Conservation (phyloP, 2,888 invertebrate species). For the Diadromus collaris region DNA sequence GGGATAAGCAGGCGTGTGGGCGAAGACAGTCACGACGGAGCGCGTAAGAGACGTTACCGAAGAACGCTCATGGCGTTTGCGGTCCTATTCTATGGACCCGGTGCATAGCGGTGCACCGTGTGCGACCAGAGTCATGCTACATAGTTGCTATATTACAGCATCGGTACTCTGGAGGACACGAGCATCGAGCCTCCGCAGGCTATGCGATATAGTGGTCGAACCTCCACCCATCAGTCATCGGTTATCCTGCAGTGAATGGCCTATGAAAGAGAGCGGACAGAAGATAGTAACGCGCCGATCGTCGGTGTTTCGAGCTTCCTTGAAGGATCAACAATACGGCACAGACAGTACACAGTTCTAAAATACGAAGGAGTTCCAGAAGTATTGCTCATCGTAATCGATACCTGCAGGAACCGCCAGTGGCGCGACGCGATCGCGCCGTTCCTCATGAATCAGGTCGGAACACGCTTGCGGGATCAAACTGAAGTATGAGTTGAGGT, state of each 20-base stretch:
- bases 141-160: conserved; percentile 10
- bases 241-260: conserved; percentile 15
- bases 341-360: conserved; percentile 5
- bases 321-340: not conserved
- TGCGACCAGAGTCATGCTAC: conserved; percentile 11
- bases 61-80: conserved; percentile 42
- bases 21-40: conserved; percentile 55
- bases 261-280: not conserved
- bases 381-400: not conserved
- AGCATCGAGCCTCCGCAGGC: not conserved
- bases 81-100: conserved; percentile 29
- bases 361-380: conserved; percentile 3
- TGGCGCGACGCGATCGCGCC: conserved; percentile 11
- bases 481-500: conserved; percentile 19
- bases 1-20: conserved; percentile 56
- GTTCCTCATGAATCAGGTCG: not conserved
- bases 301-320: not conserved
- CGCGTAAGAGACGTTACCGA: conserved; percentile 45
- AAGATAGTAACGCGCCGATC: not conserved
- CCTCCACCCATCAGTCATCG: conserved; percentile 3
- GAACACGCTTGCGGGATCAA: not conserved
- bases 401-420: conserved; percentile 33
- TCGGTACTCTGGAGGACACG: conserved; percentile 12
- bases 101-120: conserved; percentile 54
- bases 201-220: conserved; percentile 2